phyloP scores from a whole-genome alignment of 2,797 vertebrate species.

The Pangasius djambal region DNA sequence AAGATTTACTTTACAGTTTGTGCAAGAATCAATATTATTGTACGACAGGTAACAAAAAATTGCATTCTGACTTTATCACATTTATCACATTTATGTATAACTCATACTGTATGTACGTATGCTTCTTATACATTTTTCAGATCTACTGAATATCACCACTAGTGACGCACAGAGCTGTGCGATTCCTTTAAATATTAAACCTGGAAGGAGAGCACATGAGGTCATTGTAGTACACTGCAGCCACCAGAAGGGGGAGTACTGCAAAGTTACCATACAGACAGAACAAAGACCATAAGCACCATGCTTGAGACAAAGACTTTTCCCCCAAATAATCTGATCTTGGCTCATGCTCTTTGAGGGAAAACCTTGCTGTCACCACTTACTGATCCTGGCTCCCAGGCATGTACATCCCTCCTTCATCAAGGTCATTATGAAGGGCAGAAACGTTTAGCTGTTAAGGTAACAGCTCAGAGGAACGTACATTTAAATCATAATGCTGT shows the following conservation, averaged over 20 bases:
- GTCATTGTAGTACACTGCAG: conserved; percentile 21
- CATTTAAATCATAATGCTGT: background rate
- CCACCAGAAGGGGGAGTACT: conserved; percentile 51
- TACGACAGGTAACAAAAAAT: background rate
- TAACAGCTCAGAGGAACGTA: conserved; percentile 1
- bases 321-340: background rate
- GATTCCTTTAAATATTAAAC: background rate
- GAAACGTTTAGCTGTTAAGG: background rate
- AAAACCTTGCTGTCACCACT: background rate
- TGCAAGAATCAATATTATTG: background rate
- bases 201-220: background rate
- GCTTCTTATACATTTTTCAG: background rate
- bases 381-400: conserved; percentile 6
- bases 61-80: background rate
- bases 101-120: background rate
- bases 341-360: background rate
- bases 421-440: conserved; percentile 39
- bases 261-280: conserved; percentile 1
- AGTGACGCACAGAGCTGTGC: no score
- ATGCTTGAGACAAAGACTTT: conserved; percentile 10
- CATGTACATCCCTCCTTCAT: background rate
- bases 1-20: background rate
- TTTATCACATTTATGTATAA: background rate
- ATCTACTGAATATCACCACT: background rate
- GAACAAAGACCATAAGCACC: conserved; percentile 26